Conservation (phyloP, 2,113 vertebrate genomes). For the Carettochelys insculpta region DNA sequence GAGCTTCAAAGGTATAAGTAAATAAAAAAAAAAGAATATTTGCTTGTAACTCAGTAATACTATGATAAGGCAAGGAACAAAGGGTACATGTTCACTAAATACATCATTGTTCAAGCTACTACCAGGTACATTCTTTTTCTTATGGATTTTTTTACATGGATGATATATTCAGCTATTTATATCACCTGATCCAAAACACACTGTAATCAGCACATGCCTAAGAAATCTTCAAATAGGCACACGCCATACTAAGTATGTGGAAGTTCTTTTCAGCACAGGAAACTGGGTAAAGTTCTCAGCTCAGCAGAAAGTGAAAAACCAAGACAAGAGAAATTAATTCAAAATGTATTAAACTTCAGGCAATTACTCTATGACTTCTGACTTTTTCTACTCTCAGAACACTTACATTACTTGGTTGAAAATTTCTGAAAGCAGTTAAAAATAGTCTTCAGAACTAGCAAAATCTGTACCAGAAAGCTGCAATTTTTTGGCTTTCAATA, state of each 20-base stretch:
- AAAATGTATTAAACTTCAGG: background rate
- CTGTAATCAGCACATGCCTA: background rate
- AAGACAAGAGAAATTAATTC: background rate
- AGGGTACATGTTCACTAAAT: background rate
- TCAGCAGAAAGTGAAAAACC: background rate
- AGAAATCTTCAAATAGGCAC: background rate
- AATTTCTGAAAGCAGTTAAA: background rate
- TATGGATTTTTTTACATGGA: background rate
- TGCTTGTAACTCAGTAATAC: background rate
- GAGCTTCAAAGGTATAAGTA: background rate
- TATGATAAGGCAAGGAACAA: background rate
- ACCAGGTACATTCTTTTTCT: background rate
- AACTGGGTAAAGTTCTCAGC: background rate
- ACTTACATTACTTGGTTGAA: background rate
- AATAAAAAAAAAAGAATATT: background rate
- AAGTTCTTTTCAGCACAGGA: slow-evolving; percentile 8
- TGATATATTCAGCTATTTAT: background rate
- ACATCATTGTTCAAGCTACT: background rate
- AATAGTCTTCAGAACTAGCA: background rate
- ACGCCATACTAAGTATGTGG: background rate
- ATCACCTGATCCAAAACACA: background rate
- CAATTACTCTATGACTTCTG: background rate
- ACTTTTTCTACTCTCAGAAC: background rate
- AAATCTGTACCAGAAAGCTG: background rate
- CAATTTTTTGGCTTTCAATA: background rate